Percentiles rank a stretch among this genome's conserved stretches.
Evolutionary conservation across 2,888 invertebrate species (phyloP).

Genomic region (Ectemnius lituratus): DNA sequence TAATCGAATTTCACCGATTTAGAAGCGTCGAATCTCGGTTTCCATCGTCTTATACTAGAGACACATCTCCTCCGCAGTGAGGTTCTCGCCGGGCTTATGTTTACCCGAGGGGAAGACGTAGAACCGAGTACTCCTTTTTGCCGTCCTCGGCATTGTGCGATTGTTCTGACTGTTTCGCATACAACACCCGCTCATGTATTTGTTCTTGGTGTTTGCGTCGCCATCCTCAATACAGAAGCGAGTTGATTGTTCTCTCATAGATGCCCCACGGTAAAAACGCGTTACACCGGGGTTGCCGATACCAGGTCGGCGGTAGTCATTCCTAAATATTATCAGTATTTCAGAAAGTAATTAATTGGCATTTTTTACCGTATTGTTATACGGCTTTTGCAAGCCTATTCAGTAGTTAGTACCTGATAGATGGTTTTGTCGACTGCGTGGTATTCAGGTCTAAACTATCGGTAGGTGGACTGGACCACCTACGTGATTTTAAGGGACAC

Average conservation of each 20-base stretch:
- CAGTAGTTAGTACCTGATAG: constrained; percentile 63
- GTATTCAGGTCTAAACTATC: constrained; percentile 70
- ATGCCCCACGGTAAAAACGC: constrained; percentile 67
- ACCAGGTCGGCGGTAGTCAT: constrained; percentile 65
- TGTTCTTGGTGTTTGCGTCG: constrained; percentile 44
- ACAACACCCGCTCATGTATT: constrained; percentile 17
- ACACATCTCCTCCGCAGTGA: neutral
- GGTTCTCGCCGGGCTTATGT: neutral
- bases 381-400: constrained; percentile 34
- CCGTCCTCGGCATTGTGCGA: neutral
- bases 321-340: constrained; percentile 43
- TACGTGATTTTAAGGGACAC: constrained; percentile 80
- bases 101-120: neutral
- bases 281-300: constrained; percentile 57
- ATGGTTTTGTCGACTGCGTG: constrained; percentile 65
- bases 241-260: constrained; percentile 55
- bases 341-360: neutral
- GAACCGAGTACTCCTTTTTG: neutral
- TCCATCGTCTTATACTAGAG: neutral
- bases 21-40: no score
- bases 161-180: neutral
- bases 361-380: neutral
- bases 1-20: no score
- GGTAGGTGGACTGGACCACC: constrained; percentile 65
- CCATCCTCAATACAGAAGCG: constrained; percentile 50